Percentiles rank a stretch among this genome's conserved stretches.
These are phyloP conservation scores for Venturia canescens DNA, from an alignment of 1,140 invertebrate species.

Conservation along the genomic window DNA sequence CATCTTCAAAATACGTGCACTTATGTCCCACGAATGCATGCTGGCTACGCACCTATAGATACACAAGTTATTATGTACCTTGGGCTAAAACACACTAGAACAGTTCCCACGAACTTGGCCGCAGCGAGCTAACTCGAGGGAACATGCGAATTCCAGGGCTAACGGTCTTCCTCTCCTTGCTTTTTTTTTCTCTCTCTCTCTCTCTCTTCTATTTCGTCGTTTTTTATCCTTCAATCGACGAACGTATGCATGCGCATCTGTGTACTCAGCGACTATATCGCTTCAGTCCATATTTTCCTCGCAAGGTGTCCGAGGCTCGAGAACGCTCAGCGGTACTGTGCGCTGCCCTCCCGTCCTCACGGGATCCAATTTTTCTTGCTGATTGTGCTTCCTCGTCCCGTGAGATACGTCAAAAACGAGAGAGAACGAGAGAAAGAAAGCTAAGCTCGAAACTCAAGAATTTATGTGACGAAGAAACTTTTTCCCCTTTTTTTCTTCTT, in stretches of 20 bases:
- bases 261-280: background rate
- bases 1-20: conserved; percentile 1
- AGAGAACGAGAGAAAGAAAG: background rate
- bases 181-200: background rate
- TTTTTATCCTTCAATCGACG: conserved; percentile 22
- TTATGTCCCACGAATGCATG: background rate
- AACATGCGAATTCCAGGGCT: conserved; percentile 53
- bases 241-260: conserved; percentile 1
- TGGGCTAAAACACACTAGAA: conserved; percentile 52
- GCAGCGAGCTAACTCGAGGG: background rate
- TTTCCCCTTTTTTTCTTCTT: too few relatives aligned
- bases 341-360: background rate
- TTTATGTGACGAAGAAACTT: conserved; percentile 1
- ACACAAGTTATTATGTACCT: conserved; percentile 2
- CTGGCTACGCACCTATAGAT: background rate
- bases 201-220: conserved; percentile 12
- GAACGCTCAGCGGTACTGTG: background rate
- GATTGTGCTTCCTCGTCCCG: conserved; percentile 24
- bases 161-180: conserved; percentile 44
- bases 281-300: background rate
- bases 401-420: background rate
- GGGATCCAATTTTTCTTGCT: conserved; percentile 25
- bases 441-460: conserved; percentile 23
- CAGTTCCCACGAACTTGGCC: conserved; percentile 58
- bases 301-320: conserved; percentile 1